A percentile compares a stretch with the other conserved stretches of the same genome.
Evolutionary conservation across 1,140 invertebrate species (phyloP).

Genomic region (Drosophila burlai): DNA sequence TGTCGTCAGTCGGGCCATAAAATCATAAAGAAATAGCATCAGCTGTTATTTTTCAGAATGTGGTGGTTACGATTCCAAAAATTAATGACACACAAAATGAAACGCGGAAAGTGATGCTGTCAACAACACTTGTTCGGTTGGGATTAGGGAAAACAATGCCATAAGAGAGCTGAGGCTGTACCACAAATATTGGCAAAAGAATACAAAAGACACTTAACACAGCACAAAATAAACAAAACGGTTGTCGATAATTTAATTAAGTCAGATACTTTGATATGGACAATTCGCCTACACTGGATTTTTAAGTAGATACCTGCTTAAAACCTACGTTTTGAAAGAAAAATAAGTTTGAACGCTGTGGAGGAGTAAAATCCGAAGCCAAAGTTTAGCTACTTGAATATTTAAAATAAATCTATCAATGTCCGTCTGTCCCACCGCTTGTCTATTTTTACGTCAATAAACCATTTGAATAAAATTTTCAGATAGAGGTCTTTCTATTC

Average conservation of each 20-base stretch:
- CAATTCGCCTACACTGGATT: background rate
- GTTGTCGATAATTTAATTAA: background rate
- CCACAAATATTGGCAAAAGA: background rate
- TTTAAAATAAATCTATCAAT: no score
- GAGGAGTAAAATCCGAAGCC: no score
- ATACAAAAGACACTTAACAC: slow-evolving; percentile 15
- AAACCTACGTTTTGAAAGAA: no score
- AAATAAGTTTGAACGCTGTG: no score
- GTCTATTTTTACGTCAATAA: no score
- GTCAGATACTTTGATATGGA: background rate
- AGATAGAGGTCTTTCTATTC: no score
- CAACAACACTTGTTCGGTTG: slow-evolving; percentile 78
- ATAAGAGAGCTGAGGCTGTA: background rate
- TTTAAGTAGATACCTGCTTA: no score
- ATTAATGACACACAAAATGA: slow-evolving; percentile 80
- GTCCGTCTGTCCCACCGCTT: no score
- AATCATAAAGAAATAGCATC: slow-evolving; percentile 59
- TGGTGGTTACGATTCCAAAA: slow-evolving; percentile 68
- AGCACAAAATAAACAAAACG: background rate
- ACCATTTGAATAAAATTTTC: no score
- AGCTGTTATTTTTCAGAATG: slow-evolving; percentile 81
- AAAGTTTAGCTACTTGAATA: no score
- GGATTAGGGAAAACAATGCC: slow-evolving; percentile 40
- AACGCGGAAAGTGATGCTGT: slow-evolving; percentile 79
- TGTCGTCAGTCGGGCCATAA: slow-evolving; percentile 27